Conservation (phyloP, 2,797 vertebrate species). For the Phataginus tricuspis region DNA sequence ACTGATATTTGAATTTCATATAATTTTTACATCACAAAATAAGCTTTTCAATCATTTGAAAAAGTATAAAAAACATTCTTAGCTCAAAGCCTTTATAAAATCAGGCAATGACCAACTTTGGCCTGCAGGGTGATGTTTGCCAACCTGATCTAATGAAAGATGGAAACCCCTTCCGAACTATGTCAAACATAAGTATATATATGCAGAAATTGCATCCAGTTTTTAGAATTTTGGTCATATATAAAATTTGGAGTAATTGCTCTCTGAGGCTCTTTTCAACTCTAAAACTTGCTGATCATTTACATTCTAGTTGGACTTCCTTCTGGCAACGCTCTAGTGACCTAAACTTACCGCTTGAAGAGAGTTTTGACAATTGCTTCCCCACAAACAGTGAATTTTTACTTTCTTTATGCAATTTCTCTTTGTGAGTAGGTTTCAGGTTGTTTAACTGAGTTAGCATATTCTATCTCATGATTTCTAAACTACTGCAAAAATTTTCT, state of each 20-base stretch:
- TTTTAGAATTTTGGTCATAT: constrained; percentile 8
- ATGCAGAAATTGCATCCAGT: not conserved
- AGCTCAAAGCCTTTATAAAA: not conserved
- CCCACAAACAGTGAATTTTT: not conserved
- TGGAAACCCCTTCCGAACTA: not conserved
- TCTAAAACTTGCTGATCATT: not conserved
- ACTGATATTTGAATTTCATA: constrained; percentile 13
- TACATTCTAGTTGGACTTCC: not conserved
- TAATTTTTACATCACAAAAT: not conserved
- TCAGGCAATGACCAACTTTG: not conserved
- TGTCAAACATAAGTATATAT: not conserved
- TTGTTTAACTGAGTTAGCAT: not conserved
- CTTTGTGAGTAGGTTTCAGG: constrained; percentile 7
- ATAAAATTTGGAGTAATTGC: not conserved
- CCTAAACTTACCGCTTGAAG: not conserved
- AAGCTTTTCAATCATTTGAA: constrained; percentile 22
- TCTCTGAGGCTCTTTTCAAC: not conserved
- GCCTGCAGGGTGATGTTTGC: not conserved
- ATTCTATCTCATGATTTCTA: not conserved
- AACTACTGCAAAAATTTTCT: constrained; percentile 5
- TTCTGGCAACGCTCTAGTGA: not conserved
- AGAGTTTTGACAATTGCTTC: not conserved
- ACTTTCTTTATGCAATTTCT: constrained; percentile 8
- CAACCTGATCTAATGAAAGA: not conserved
- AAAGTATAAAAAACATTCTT: not conserved